Base-by-base conservation (phyloP, 2,888 invertebrate species). In the Papilio elwesi region DNA sequence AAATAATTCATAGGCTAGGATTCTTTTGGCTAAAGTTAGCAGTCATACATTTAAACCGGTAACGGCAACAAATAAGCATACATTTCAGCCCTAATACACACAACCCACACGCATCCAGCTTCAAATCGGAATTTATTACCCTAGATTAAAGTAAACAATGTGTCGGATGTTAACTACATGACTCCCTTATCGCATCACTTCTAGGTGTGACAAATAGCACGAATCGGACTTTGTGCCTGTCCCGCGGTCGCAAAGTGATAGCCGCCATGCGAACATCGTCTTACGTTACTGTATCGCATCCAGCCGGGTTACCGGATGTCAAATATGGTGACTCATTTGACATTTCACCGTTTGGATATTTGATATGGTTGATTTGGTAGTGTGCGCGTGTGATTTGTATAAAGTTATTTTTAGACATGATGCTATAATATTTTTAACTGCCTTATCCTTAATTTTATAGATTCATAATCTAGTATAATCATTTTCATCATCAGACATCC, bases 311-410 rank as follows among this genome's bases (percentile, higher is more conserved):
- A 65, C 48, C 52, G 49, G 49, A 57, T 57, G 70, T 70, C 70
- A 70, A 70, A 65, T 65, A 26, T 26, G 26, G 16, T 70, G 70
- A 70, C 63, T 63, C 52, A 70, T 63, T 70, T 70, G 63, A 70
- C 47, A 64, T 70, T 48, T 36, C n/a, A 64, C 47, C 13, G 53
- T 36, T 55, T 16, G 7, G n/a, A 48, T 0, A 26, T 36, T 70
- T 36, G 64, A 62, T 48, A 48, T 43, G 53, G 6, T 52, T n/a
- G 43, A 53, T 3, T 16, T 26, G 0, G 12, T 51, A n/a, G 13
- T 10, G 15, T n/a, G 7, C 13, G 36, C 38, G 6, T 52, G 4
- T 52, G 52, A 10, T 13, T 68, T 38, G 51, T 65, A 51, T 65
- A 1, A 2, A 38, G 3, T 43, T 43, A 62, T 43, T 43, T 62